A percentile compares a stretch with the other conserved stretches of the same genome.
These are phyloP conservation scores for Melanotus villosus DNA, from an alignment of 2,888 invertebrate species.

Conservation along the genomic window DNA sequence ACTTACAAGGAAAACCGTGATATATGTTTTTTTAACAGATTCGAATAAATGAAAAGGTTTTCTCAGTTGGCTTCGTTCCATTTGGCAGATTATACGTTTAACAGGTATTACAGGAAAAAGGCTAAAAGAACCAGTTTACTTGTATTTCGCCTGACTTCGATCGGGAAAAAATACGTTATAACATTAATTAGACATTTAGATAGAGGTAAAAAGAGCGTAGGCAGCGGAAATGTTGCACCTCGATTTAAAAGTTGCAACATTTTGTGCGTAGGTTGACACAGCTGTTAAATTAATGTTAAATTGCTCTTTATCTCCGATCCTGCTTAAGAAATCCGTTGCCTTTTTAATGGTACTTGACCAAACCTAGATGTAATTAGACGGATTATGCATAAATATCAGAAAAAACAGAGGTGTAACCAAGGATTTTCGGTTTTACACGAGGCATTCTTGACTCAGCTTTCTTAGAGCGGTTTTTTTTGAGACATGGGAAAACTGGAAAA, in stretches of 20 bases:
- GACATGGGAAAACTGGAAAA: neutral
- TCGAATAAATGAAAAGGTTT: neutral
- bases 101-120: conserved; percentile 9
- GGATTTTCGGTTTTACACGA: neutral
- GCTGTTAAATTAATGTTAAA: conserved; percentile 33
- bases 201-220: conserved; percentile 47
- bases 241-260: conserved; percentile 50
- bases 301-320: conserved; percentile 18
- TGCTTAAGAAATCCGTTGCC: neutral
- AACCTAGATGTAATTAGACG: conserved; percentile 6
- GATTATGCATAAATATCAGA: neutral
- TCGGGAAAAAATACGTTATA: conserved; percentile 26
- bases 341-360: neutral
- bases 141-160: conserved; percentile 11
- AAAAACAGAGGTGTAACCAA: neutral
- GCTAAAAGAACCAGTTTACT: conserved; percentile 24
- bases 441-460: neutral
- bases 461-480: conserved; percentile 1
- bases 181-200: conserved; percentile 34
- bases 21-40: too few relatives aligned
- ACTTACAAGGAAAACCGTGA: too few relatives aligned
- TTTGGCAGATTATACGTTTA: neutral
- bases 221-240: conserved; percentile 57
- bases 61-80: conserved; percentile 6
- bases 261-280: conserved; percentile 32